Evolutionary conservation across 2,113 vertebrate genomes (phyloP).

Genomic region (Haemorhous mexicanus): DNA sequence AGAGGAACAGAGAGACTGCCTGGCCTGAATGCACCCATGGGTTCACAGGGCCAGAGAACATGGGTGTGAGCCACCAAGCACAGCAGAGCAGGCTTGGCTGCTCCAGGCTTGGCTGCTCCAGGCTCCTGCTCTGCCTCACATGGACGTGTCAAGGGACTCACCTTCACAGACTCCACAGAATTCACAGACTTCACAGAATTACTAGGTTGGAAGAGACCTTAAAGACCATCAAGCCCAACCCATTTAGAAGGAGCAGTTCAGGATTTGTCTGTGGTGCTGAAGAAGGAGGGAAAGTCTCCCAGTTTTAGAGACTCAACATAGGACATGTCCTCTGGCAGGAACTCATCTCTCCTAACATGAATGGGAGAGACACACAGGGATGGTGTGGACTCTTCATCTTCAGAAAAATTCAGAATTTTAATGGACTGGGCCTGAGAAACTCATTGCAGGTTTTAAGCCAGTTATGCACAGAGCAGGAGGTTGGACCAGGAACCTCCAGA

Average conservation of each 20-base stretch:
- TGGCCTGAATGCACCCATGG: not conserved
- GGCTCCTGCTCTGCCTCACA: not conserved
- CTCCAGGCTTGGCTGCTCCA: not conserved
- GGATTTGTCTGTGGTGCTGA: not conserved
- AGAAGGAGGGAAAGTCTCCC: not conserved
- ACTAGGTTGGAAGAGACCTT: not conserved
- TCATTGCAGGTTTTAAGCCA: not conserved
- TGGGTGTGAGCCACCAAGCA: not conserved
- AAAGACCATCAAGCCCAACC: not conserved
- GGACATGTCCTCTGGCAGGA: not conserved
- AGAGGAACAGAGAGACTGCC: not conserved
- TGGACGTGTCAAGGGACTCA: fast-evolving
- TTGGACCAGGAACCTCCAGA: not conserved
- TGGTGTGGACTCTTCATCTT: not conserved
- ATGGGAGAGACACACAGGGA: not conserved
- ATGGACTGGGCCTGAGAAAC: not conserved
- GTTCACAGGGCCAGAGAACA: not conserved
- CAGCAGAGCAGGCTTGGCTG: not conserved
- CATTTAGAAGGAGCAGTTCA: not conserved
- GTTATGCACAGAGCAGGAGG: not conserved
- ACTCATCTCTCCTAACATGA: not conserved
- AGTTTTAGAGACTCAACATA: not conserved
- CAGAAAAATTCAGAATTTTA: not conserved
- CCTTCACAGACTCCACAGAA: not conserved
- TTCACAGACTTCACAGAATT: not conserved